phyloP scores from a whole-genome alignment of 2,797 vertebrate species.

The Phataginus tetradactyla region DNA sequence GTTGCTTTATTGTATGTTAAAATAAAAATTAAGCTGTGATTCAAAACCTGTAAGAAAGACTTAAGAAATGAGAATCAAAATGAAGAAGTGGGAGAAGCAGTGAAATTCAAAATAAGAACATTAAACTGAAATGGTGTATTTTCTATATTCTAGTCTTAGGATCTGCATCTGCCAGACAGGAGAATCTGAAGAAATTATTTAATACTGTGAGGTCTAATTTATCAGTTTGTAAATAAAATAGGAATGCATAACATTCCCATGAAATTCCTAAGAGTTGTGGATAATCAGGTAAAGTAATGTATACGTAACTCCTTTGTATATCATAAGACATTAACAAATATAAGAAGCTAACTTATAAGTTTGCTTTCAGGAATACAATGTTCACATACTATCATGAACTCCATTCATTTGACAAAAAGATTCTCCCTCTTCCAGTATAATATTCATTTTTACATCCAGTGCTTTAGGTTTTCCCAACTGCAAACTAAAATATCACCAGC shows the following conservation, averaged over 20 bases:
- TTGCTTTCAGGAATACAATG: background rate
- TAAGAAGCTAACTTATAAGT: background rate
- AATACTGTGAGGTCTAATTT: background rate
- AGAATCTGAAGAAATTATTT: background rate
- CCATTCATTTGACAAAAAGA: background rate
- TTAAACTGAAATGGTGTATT: background rate
- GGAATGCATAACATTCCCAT: background rate
- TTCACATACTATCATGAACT: background rate
- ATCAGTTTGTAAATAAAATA: background rate
- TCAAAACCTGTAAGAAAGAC: background rate
- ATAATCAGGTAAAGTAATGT: background rate
- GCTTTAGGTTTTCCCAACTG: conserved; percentile 16
- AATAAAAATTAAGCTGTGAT: background rate
- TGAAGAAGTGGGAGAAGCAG: background rate
- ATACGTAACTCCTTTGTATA: background rate
- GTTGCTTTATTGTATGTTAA: background rate
- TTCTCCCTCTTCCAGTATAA: background rate
- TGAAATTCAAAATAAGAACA: background rate
- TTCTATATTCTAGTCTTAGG: background rate
- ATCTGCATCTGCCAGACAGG: background rate
- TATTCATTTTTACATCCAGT: background rate
- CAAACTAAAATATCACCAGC: conserved; percentile 54
- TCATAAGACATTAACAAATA: background rate
- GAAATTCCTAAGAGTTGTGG: background rate
- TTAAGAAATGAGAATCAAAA: background rate